phyloP scores from a whole-genome alignment of 2,797 vertebrate genomes.

The Vespertilio murinus region DNA sequence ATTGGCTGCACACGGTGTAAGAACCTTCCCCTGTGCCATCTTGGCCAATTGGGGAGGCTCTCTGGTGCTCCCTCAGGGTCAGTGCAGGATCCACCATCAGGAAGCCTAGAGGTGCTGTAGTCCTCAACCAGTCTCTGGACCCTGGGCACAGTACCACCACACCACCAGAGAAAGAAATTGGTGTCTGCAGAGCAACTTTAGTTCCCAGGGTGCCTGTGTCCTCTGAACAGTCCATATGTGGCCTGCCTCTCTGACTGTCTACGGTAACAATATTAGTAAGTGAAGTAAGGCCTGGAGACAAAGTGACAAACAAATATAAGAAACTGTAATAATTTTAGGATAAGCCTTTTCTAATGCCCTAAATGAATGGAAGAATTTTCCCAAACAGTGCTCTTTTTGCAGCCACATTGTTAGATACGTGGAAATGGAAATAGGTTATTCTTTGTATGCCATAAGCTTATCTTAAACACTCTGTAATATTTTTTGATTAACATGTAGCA shows the following conservation, averaged over 20 bases:
- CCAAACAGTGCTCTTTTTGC: neutral
- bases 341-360: neutral
- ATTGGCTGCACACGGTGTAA: neutral
- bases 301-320: neutral
- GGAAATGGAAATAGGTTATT: neutral
- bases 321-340: neutral
- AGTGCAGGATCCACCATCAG: neutral
- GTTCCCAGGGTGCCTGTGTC: neutral
- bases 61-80: neutral
- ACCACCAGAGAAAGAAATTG: neutral
- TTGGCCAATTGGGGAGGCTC: neutral
- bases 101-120: neutral
- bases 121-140: neutral
- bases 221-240: neutral
- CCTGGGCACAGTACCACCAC: neutral
- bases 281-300: neutral
- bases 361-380: neutral
- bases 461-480: constrained; percentile 45
- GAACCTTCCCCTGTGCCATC: neutral
- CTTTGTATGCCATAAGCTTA: neutral
- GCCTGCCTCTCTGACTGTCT: neutral
- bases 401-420: neutral
- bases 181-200: neutral
- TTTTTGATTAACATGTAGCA: constrained; percentile 67
- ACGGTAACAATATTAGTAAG: neutral